Conservation (phyloP, 2,888 invertebrate genomes). For the Xestia rhomboidea region DNA sequence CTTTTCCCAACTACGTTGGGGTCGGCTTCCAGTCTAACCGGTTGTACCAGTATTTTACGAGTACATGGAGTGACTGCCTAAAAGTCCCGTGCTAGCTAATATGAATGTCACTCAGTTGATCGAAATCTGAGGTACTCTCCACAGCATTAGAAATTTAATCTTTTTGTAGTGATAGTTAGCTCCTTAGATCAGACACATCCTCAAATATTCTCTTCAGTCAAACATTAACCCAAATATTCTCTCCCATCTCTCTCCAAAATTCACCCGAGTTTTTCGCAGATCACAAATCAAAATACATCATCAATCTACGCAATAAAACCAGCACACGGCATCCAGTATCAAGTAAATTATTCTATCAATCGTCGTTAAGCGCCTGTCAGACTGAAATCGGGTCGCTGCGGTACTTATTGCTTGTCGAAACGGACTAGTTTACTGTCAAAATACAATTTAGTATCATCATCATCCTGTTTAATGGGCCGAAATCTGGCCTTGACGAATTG, state of each 20-base stretch:
- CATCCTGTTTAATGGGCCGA: constrained; percentile 50
- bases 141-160: no score
- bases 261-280: background rate
- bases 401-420: constrained; percentile 55
- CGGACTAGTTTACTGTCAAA: constrained; percentile 53
- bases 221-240: background rate
- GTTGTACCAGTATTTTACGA: background rate
- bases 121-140: no score
- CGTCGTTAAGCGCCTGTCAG: constrained; percentile 59
- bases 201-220: background rate
- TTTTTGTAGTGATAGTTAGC: no score
- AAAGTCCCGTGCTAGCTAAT: no score
- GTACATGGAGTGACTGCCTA: background rate
- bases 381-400: constrained; percentile 45
- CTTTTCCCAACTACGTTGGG: background rate
- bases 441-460: constrained; percentile 59
- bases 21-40: background rate
- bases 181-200: background rate
- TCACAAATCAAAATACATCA: constrained; percentile 33
- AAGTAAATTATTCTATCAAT: constrained; percentile 62
- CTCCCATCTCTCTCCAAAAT: background rate
- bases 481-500: constrained; percentile 49
- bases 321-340: constrained; percentile 36
- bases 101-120: no score
- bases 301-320: constrained; percentile 35